Evolutionary conservation across 2,888 invertebrate species (phyloP), one percentile per base, ranked within the genome.

Genomic region (Caenorhabditis auriculariae): DNA sequence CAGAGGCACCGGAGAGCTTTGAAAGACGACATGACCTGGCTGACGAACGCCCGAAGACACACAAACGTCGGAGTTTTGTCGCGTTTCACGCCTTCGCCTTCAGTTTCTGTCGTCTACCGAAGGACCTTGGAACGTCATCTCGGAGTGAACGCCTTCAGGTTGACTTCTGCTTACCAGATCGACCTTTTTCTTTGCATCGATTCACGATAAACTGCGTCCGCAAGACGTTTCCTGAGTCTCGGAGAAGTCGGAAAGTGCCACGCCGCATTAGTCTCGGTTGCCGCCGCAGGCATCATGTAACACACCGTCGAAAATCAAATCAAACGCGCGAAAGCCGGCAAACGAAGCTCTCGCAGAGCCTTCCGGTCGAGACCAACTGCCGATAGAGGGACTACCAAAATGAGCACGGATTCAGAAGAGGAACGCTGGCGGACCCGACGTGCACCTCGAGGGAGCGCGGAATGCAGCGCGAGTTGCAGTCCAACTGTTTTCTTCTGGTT

Each of bases 361-460:
- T n/a, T n/a, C n/a, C n/a, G n/a, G n/a, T n/a, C n/a, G n/a, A n/a
- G n/a, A n/a, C n/a, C n/a, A n/a, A 32, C 9, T 32, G 9, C 35
- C n/a, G 41, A 12, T 41, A 7, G 41, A 7, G 19, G 41, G 15
- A 41, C 12, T 17, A 17, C 6, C 12, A 15, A 17, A 41, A 17
- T 41, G 41, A 19, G 41, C 9, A 17, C 17, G 41, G 19, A 41
- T 35, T 12, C 54, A 72, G 80, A 41, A 54, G 80, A 26, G 79
- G 79, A 21, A 80, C 80, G 5, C 66, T 80, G n/a, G 80, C 78
- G 24, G 80, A 80, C 67, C 80, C 80, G 15, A 80, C 80, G n/a
- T 75, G 74, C 52, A 75, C 75, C 50, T 68, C 67, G 28, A 63
- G 78, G 9, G 80, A 80, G 49, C 46, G 71, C 38, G 67, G 67